Conservation (phyloP, 2,888 invertebrate genomes). For the Sinohyriopsis cumingii region DNA sequence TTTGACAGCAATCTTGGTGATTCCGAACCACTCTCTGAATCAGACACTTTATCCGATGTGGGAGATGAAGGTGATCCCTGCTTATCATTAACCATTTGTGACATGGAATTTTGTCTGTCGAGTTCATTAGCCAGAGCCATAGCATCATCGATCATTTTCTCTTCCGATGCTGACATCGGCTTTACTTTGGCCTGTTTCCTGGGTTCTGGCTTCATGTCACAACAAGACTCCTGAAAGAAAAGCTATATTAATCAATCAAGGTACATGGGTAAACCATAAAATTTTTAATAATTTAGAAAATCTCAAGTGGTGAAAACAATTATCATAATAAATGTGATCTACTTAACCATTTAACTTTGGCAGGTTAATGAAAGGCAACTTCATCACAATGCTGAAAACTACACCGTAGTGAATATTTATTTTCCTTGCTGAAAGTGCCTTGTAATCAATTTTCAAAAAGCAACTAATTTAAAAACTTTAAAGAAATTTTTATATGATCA, state of each 20-base stretch:
- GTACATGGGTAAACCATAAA: too few species aligned
- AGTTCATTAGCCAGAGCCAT: slow-evolving; percentile 95
- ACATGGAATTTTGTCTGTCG: slow-evolving; percentile 73
- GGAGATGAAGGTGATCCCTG: slow-evolving; percentile 38
- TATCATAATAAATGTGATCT: too few species aligned
- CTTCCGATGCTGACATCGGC: slow-evolving; percentile 93
- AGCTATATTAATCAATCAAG: background rate
- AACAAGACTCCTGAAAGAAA: slow-evolving; percentile 30
- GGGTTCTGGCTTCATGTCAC: slow-evolving; percentile 31
- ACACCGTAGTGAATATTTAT: too few species aligned
- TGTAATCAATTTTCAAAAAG: too few species aligned
- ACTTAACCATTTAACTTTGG: too few species aligned
- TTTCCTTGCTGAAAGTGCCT: too few species aligned
- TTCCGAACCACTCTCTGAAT: slow-evolving; percentile 42
- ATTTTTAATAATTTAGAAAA: background rate
- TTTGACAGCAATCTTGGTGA: slow-evolving; percentile 54
- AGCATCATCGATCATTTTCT: slow-evolving; percentile 91
- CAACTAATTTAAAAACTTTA: too few species aligned
- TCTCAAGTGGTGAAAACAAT: background rate
- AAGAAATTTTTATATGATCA: too few species aligned
- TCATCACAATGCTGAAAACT: too few species aligned
- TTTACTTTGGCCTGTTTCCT: slow-evolving; percentile 78
- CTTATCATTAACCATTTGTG: slow-evolving; percentile 35
- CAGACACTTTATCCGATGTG: slow-evolving; percentile 31
- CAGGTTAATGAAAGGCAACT: too few species aligned